A percentile compares a stretch with the other conserved stretches of the same genome.
These are phyloP conservation scores for Halichondria panicea DNA, from an alignment of 37 sponge, comb jelly and placozoan species.

Conservation along the genomic window DNA sequence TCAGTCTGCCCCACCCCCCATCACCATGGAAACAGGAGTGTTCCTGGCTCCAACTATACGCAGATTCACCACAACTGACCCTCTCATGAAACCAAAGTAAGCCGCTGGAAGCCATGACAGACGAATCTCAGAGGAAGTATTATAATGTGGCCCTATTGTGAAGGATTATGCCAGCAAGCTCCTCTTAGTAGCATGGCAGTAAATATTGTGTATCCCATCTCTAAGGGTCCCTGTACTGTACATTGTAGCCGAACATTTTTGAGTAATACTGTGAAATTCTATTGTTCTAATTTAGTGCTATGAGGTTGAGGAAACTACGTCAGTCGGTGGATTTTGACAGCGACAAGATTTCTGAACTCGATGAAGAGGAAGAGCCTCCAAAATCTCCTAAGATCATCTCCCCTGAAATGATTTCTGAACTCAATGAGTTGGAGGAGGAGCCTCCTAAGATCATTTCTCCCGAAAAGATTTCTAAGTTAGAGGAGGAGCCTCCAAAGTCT, in stretches of 20 bases:
- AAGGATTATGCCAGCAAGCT: too few relatives aligned
- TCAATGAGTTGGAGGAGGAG: not conserved
- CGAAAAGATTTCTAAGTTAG: not conserved
- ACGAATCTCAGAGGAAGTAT: too few relatives aligned
- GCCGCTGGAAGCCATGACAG: not conserved
- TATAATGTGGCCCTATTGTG: too few relatives aligned
- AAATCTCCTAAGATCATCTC: not conserved
- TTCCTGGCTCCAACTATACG: constrained; percentile 20
- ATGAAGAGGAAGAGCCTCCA: constrained; percentile 1
- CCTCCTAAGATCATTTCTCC: not conserved
- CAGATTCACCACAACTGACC: constrained; percentile 19
- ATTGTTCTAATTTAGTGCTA: not conserved
- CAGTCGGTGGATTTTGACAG: not conserved
- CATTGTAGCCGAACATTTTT: not conserved
- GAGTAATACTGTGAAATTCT: not conserved
- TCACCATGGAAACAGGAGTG: too few relatives aligned
- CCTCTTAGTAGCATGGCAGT: too few relatives aligned
- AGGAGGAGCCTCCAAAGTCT: not conserved
- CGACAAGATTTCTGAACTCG: not conserved
- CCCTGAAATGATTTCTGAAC: not conserved
- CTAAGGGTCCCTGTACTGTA: not conserved
- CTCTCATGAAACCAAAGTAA: constrained; percentile 19
- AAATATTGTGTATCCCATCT: not conserved
- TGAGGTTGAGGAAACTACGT: not conserved
- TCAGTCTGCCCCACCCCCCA: not conserved